Percentiles rank a stretch among this genome's conserved stretches.
phyloP scores from a whole-genome alignment of 2,888 invertebrate species.

The Thyatira batis region DNA sequence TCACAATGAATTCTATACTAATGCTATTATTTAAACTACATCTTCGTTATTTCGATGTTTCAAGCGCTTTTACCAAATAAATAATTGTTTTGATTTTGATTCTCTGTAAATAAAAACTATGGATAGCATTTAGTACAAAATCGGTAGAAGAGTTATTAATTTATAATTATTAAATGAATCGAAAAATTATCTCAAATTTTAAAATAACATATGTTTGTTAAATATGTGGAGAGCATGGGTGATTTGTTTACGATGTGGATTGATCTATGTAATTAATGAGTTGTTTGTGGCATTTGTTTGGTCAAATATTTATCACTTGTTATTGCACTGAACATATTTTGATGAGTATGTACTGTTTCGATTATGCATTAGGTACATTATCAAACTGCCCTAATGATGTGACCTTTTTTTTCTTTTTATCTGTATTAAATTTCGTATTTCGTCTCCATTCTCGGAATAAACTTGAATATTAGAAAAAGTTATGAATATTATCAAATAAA shows the following conservation, averaged over 20 bases:
- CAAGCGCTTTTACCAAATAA: constrained; percentile 78
- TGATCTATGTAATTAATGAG: constrained; percentile 7
- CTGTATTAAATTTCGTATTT: background rate
- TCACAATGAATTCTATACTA: constrained; percentile 1
- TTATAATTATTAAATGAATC: constrained; percentile 34
- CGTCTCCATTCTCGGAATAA: background rate
- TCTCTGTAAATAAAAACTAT: constrained; percentile 68
- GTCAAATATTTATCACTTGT: background rate
- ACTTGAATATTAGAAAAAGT: background rate
- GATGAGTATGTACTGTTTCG: background rate
- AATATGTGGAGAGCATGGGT: background rate
- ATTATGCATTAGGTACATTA: background rate
- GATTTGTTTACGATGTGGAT: constrained; percentile 4
- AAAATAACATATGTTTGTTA: constrained; percentile 13
- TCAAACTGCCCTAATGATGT: no score
- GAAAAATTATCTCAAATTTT: constrained; percentile 39
- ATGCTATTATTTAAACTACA: background rate
- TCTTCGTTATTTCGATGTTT: constrained; percentile 31
- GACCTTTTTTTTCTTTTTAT: background rate
- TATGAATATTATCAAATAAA: background rate
- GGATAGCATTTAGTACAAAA: constrained; percentile 76
- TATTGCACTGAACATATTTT: background rate
- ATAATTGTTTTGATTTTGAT: constrained; percentile 46
- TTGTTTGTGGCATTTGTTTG: background rate
- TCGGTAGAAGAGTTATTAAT: constrained; percentile 69